Conservation (phyloP, 2,888 invertebrate species). For the Allygus modestus region DNA sequence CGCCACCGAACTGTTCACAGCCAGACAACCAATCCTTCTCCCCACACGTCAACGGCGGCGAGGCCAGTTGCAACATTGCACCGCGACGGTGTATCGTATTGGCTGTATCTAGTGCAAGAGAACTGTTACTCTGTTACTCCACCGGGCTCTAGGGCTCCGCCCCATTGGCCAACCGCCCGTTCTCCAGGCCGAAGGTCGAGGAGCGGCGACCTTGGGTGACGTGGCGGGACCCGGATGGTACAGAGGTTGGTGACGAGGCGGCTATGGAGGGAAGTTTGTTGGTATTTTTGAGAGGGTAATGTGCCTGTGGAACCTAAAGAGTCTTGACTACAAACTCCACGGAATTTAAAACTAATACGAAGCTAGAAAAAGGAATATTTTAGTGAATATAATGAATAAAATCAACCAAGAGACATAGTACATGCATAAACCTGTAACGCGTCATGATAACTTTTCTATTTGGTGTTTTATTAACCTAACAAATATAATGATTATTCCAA, state of each 20-base stretch:
- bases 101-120: constrained; percentile 2
- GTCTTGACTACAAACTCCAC: no score
- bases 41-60: neutral
- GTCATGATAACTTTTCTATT: no score
- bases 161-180: constrained; percentile 33
- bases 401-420: no score
- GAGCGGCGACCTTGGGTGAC: constrained; percentile 33
- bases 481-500: no score
- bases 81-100: no score
- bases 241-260: neutral
- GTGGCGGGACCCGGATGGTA: constrained; percentile 15
- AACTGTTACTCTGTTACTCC: neutral
- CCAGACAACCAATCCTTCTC: neutral
- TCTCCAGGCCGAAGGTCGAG: constrained; percentile 31
- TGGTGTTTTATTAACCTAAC: no score
- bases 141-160: constrained; percentile 23
- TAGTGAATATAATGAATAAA: no score
- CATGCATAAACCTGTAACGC: no score
- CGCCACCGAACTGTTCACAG: neutral
- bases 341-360: no score
- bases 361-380: no score
- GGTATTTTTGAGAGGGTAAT: neutral
- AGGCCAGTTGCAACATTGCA: neutral
- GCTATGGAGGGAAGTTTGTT: neutral
- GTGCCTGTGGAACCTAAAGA: no score